phyloP scores from a whole-genome alignment of 2,797 vertebrate genomes.

The Sitta carolinensis region DNA sequence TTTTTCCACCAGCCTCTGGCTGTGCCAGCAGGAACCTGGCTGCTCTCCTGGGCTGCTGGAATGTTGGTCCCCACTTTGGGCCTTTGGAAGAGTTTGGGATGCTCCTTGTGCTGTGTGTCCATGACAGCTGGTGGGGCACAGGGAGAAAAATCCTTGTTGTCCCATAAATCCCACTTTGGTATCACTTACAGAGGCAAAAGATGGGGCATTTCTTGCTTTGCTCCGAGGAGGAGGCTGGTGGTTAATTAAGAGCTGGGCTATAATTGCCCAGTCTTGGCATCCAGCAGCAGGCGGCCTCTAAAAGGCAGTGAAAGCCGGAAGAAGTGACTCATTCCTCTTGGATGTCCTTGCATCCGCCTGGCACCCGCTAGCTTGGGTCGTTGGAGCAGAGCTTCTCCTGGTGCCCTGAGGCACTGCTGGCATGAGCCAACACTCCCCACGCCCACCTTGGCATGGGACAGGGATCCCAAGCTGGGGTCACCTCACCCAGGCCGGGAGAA shows the following conservation, averaged over 20 bases:
- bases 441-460: not conserved
- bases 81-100: not conserved
- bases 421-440: not conserved
- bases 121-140: not conserved
- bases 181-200: not conserved
- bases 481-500: not conserved
- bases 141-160: not conserved
- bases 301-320: constrained; percentile 50
- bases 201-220: not conserved
- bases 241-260: not conserved
- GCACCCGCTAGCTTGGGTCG: not conserved
- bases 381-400: not conserved
- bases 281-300: not conserved
- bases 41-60: not conserved
- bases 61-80: not conserved
- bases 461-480: not conserved
- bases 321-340: constrained; percentile 31
- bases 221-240: not conserved
- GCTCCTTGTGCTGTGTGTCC: too few species aligned
- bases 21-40: not conserved
- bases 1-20: not conserved
- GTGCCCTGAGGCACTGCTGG: not conserved
- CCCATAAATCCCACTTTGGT: not conserved
- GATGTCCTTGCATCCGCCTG: constrained; percentile 3
- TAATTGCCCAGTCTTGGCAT: not conserved